Evolutionary conservation across 2,888 invertebrate species (phyloP).

Genomic region (Monoplex corrugatus): DNA sequence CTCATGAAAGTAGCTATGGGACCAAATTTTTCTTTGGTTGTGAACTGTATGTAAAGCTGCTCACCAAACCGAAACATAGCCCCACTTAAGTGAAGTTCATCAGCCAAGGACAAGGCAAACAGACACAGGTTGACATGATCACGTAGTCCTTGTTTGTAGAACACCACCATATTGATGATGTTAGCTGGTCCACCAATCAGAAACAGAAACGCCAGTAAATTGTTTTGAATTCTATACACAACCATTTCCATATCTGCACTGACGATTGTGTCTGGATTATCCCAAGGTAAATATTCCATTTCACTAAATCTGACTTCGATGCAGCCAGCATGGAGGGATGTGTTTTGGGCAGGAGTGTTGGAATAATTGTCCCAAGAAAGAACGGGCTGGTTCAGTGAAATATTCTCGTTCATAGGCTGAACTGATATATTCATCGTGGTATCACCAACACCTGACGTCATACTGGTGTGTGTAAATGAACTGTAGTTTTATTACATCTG

Average conservation of each 20-base stretch:
- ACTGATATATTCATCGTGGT: too few species aligned
- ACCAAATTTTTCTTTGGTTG: not conserved
- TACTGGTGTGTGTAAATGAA: too few species aligned
- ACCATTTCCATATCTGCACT: not conserved
- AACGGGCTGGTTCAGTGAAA: too few species aligned
- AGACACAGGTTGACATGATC: conserved; percentile 3
- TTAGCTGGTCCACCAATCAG: not conserved
- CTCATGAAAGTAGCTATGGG: not conserved
- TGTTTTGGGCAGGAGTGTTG: not conserved
- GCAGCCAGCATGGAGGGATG: not conserved
- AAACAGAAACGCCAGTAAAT: not conserved
- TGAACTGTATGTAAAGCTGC: not conserved
- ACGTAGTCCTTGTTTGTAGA: not conserved
- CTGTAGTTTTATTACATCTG: too few species aligned
- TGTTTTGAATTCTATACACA: not conserved
- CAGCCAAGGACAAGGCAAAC: not conserved
- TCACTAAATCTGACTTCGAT: not conserved
- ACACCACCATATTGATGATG: not conserved
- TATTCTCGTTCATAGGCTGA: too few species aligned
- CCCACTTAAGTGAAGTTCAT: not conserved
- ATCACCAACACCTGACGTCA: too few species aligned
- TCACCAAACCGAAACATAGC: not conserved
- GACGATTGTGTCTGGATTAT: not conserved
- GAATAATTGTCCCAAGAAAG: not conserved
- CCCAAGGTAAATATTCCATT: not conserved